Evolutionary conservation across 64 coral and sea anemone genomes (phyloP), one percentile per base, ranked within the genome.

Genomic region (Dendrophyllia cribrosa): DNA sequence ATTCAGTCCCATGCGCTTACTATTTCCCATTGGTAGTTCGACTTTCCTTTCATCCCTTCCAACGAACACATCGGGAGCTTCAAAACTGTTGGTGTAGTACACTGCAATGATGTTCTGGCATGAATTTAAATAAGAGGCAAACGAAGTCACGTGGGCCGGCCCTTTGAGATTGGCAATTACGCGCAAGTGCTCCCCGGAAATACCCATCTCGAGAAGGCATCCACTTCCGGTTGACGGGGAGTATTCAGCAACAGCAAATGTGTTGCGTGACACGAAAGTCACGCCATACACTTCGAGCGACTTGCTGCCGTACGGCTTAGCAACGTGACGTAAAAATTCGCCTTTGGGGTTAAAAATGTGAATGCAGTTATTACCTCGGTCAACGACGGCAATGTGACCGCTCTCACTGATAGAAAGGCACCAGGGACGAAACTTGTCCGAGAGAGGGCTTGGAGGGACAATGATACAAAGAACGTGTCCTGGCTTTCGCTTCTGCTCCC

Each of bases 281-380:
- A 84, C 80, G 80, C 80, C 80, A 84, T 84, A 84, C 46, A 84
- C 19, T 59, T 84, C 80, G 2, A 66, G 17, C 7, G 46, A 67
- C 16, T 67, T 84, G 80, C 62, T 84, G 19, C 80, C 80, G 61
- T 84, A 68, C 3, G 80, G 80, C 12, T 84, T 66, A 9, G 80
- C 80, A 11, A 84, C 62, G 80, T 84, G 62, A 46, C 80, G 80
- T 46, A 84, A 68, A 66, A 84, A 84, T 2, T 84, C 80, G 12
- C 80, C 80, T 68, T 23, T 84, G 16, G 80, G 46, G 46, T 84
- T 68, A 47, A 84, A 84, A 84, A 84, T 68, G 45, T 84, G 62
- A 84, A 84, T 84, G 43, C 80, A 84, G 19, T 84, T 84, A 84
- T 84, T 84, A 6, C 80, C 80, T 67, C 80, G 63, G 45, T 84